These are phyloP conservation scores for Melanotaenia parkinsoni DNA, from an alignment of 2,797 vertebrate genomes.

Conservation along the genomic window DNA sequence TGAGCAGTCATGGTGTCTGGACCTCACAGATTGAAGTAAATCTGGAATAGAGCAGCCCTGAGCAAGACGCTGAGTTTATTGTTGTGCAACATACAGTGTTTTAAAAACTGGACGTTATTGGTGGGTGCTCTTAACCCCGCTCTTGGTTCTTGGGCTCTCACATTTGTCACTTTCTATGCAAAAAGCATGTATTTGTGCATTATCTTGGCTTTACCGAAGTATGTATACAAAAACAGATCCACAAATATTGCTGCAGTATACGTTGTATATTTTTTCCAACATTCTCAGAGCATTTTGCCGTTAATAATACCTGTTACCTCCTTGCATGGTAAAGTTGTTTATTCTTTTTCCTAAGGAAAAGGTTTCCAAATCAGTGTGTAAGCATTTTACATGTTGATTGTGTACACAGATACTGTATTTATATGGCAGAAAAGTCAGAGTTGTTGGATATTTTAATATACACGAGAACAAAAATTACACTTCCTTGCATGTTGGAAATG, in stretches of 20 bases:
- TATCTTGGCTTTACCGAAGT: constrained; percentile 67
- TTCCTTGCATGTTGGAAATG: constrained; percentile 41
- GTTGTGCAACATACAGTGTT: constrained; percentile 65
- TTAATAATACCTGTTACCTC: constrained; percentile 74
- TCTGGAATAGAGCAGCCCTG: constrained; percentile 10
- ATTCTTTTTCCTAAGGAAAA: constrained; percentile 86
- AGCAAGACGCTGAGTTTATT: neutral
- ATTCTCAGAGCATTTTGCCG: constrained; percentile 53
- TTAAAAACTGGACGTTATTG: constrained; percentile 52
- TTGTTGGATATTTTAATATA: constrained; percentile 44
- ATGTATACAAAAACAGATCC: constrained; percentile 50
- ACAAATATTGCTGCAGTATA: constrained; percentile 45
- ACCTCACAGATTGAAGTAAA: constrained; percentile 77
- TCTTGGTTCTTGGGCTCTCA: constrained; percentile 40
- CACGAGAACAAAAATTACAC: constrained; percentile 26
- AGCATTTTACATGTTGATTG: constrained; percentile 72
- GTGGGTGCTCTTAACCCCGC: constrained; percentile 40
- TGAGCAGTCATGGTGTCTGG: constrained; percentile 83
- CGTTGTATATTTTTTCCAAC: constrained; percentile 55
- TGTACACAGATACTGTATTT: constrained; percentile 62
- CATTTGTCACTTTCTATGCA: constrained; percentile 80
- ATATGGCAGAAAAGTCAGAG: constrained; percentile 37
- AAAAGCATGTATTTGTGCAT: constrained; percentile 79
- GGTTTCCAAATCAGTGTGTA: constrained; percentile 76
- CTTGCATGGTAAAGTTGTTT: constrained; percentile 82